These are phyloP conservation scores for Ceyx melanurus DNA, from an alignment of 2,113 vertebrate genomes.

Conservation along the genomic window DNA sequence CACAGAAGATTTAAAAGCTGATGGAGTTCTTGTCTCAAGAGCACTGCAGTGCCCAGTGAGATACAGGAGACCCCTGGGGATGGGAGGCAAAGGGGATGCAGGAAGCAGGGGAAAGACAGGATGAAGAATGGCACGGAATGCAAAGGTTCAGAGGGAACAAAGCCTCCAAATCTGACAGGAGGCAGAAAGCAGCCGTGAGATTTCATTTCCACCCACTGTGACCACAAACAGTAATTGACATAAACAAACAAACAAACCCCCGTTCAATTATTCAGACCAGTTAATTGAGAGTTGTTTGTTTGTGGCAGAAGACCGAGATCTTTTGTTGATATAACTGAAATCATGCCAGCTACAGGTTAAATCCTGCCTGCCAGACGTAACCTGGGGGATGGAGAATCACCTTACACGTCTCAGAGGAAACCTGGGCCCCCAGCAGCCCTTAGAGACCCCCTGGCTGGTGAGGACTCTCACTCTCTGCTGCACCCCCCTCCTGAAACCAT, in stretches of 20 bases:
- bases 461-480: background rate
- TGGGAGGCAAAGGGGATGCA: background rate
- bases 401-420: background rate
- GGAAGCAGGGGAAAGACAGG: background rate
- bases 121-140: background rate
- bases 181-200: background rate
- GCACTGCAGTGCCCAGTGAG: background rate
- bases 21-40: background rate
- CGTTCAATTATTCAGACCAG: conserved; percentile 43
- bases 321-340: conserved; percentile 54
- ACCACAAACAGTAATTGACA: conserved; percentile 62
- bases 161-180: background rate
- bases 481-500: background rate
- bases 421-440: background rate
- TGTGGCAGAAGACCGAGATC: conserved; percentile 33
- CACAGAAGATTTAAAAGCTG: background rate
- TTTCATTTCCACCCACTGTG: conserved; percentile 45
- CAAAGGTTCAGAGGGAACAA: background rate
- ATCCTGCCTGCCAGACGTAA: conserved; percentile 38
- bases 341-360: conserved; percentile 35
- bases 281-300: conserved; percentile 61
- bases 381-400: background rate
- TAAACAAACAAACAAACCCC: conserved; percentile 58
- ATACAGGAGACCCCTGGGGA: background rate
- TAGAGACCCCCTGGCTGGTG: background rate